Base-by-base conservation (phyloP, 1,140 invertebrate genomes). In the Fopius arisanus region DNA sequence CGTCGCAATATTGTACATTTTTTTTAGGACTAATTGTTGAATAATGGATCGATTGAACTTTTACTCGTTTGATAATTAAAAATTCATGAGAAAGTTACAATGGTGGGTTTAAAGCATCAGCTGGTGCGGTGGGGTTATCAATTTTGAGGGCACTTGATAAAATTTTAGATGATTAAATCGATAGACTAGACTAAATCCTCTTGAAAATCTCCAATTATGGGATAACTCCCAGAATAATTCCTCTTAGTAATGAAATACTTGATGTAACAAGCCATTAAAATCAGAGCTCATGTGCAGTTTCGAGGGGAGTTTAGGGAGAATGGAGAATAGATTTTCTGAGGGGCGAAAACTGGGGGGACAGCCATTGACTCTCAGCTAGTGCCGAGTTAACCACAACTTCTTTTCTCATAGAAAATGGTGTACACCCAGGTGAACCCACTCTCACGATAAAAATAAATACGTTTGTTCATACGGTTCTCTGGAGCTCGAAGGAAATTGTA, bases 381-480 rank as follows among this genome's bases (percentile, higher is more conserved):
- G 33, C 33, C 33, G 33, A 59, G 54, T 28, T 59, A 59, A 59
- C 54, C 54, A 23, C 54, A 59, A 59, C 54, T 59, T 59, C 54
- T 59, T 59, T 59, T 26, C 54, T 59, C 54, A 7, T 59, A 59
- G 54, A 23, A 26, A 23, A 59, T 26, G 23, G 54, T 26, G 19
- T 59, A 59, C 23, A 59, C 68, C 59, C 75, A 77, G 68, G 69
- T 77, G 75, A 74, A 41, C 40, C 21, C 26, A 54, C 72, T 77
- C 72, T 70, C 75, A 74, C 72, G 72, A 77, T 74, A 77, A 77
- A 77, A 77, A 74, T 74, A 77, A 74, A 77, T 77, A 77, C 70
- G 72, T 77, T 77, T 77, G 66, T 74, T 72, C 70, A 72, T 74
- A 74, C 70, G 51, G 66, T 71, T 31, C 31, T 23, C 33, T 23